Conservation (phyloP, 2,888 invertebrate genomes). For the Cosmorhoe ocellata region DNA sequence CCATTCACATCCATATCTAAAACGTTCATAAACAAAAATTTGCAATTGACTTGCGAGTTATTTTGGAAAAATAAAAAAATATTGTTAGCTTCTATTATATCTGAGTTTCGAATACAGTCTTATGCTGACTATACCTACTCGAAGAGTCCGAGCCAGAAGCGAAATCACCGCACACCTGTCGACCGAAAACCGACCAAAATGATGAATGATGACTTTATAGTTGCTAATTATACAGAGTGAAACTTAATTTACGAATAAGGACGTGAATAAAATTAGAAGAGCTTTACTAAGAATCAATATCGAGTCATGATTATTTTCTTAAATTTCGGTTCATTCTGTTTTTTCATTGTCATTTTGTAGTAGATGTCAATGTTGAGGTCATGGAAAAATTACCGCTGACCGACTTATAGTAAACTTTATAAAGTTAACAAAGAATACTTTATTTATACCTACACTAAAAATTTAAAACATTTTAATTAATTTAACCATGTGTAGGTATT, state of each 20-base stretch:
- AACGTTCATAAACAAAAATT: too few species aligned
- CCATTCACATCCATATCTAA: too few species aligned
- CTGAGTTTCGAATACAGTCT: too few species aligned
- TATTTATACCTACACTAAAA: background rate
- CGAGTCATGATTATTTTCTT: background rate
- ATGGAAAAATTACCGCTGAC: background rate
- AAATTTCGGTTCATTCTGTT: background rate
- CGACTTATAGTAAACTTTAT: background rate
- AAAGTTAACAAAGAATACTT: background rate
- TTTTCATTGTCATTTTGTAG: background rate
- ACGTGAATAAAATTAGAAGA: slow-evolving; percentile 27
- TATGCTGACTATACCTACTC: slow-evolving; percentile 33
- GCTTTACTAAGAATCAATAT: slow-evolving; percentile 12
- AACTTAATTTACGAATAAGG: slow-evolving; percentile 41
- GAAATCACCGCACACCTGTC: slow-evolving; percentile 46
- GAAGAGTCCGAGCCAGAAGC: slow-evolving; percentile 43
- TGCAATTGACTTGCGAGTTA: too few species aligned
- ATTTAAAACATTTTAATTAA: slow-evolving; percentile 2
- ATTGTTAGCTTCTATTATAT: too few species aligned
- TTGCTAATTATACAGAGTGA: slow-evolving; percentile 43
- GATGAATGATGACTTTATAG: slow-evolving; percentile 41
- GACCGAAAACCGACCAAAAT: slow-evolving; percentile 36
- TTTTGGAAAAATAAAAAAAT: too few species aligned
- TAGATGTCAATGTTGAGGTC: background rate
- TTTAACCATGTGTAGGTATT: slow-evolving; percentile 4